Evolutionary conservation across 2,888 invertebrate genomes (phyloP).

Genomic region (Cataglyphis altisquamis): DNA sequence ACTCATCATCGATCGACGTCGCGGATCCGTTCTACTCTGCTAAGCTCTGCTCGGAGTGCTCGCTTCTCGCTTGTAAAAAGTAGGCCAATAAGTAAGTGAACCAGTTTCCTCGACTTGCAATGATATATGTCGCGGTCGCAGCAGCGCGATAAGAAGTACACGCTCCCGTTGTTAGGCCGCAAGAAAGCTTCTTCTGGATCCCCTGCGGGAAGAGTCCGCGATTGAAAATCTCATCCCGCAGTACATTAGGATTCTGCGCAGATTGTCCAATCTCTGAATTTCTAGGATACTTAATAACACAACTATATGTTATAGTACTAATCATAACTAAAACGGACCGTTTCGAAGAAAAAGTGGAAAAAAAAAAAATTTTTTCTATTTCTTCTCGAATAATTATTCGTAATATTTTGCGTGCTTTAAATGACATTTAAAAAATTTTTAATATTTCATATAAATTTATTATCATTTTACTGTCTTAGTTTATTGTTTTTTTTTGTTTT

Average conservation of each 20-base stretch:
- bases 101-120: constrained; percentile 77
- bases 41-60: constrained; percentile 6
- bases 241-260: too few species aligned
- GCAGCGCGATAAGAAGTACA: constrained; percentile 51
- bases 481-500: not conserved
- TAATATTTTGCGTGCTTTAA: not conserved
- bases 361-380: not conserved
- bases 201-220: constrained; percentile 23
- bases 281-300: not conserved
- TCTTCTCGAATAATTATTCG: not conserved
- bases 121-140: constrained; percentile 72
- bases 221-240: not conserved
- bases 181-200: constrained; percentile 49
- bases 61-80: constrained; percentile 74
- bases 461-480: not conserved
- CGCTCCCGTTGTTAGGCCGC: not conserved
- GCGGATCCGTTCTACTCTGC: not conserved
- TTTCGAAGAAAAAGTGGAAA: not conserved
- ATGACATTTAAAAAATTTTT: not conserved
- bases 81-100: constrained; percentile 81
- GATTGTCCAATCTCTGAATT: not conserved
- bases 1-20: constrained; percentile 37
- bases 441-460: not conserved
- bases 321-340: not conserved
- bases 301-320: not conserved